A percentile compares a stretch with the other conserved stretches of the same genome.
Evolutionary conservation across 2,113 vertebrate genomes (phyloP).

Genomic region (Pseudorectes ferrugineus): DNA sequence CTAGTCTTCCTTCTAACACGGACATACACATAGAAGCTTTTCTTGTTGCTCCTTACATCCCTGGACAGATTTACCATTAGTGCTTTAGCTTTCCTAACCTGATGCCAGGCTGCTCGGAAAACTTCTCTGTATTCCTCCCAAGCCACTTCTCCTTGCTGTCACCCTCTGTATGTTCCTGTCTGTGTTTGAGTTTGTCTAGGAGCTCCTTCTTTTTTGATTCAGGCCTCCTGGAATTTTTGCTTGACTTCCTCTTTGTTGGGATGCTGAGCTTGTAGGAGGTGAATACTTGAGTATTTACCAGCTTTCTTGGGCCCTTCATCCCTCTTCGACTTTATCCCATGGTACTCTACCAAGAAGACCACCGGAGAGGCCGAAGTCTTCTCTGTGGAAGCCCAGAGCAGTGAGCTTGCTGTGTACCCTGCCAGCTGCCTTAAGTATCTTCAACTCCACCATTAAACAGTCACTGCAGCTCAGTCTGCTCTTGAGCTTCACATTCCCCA

Average conservation of each 20-base stretch:
- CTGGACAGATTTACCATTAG: not conserved
- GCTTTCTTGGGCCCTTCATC: not conserved
- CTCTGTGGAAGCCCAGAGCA: not conserved
- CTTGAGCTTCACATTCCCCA: fast-evolving
- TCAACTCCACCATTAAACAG: not conserved
- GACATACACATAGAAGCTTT: not conserved
- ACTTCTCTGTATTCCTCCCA: not conserved
- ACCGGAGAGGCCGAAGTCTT: not conserved
- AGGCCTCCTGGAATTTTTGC: not conserved
- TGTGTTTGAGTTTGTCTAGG: too few relatives aligned
- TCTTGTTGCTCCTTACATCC: not conserved
- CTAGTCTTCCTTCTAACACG: not conserved
- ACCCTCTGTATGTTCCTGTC: not conserved
- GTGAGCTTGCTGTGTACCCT: not conserved
- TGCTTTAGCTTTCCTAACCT: not conserved
- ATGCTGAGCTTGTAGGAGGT: not conserved
- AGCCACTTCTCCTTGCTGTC: not conserved
- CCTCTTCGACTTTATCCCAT: not conserved
- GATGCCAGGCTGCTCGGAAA: not conserved
- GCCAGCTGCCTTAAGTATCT: not conserved
- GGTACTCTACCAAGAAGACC: not conserved
- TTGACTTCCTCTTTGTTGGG: not conserved
- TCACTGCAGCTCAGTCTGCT: not conserved
- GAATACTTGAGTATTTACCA: not conserved
- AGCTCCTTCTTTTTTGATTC: not conserved